Evolutionary conservation across 2,113 vertebrate genomes (phyloP).

Genomic region (Pollachius pollachius): DNA sequence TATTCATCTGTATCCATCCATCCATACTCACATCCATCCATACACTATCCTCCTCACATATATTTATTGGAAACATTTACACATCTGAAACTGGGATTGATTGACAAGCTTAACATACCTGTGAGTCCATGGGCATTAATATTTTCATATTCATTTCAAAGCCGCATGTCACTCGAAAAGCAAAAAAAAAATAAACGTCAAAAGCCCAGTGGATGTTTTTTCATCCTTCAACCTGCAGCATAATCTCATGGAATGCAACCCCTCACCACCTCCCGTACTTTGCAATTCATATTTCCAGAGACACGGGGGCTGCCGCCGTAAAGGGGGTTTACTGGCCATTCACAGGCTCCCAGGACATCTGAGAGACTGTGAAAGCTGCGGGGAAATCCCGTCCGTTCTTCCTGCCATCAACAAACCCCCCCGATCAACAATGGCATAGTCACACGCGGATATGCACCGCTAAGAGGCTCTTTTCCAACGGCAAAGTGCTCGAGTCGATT

Average conservation of each 20-base stretch:
- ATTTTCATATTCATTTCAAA: constrained; percentile 36
- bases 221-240: constrained; percentile 20
- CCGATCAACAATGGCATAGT: too few species aligned
- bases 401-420: too few species aligned
- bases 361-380: too few species aligned
- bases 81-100: too few species aligned
- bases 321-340: constrained; percentile 32
- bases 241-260: constrained; percentile 34
- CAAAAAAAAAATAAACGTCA: constrained; percentile 49
- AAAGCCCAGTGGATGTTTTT: constrained; percentile 23
- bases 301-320: constrained; percentile 7
- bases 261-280: constrained; percentile 25
- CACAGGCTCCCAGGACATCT: too few species aligned
- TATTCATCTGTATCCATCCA: not conserved
- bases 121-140: too few species aligned
- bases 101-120: too few species aligned
- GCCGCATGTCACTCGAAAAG: constrained; percentile 32
- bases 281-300: constrained; percentile 36
- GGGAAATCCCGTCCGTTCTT: constrained; percentile 17
- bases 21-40: constrained; percentile 7
- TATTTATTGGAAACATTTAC: too few species aligned
- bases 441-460: too few species aligned
- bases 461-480: constrained; percentile 6
- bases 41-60: not conserved
- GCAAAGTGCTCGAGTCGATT: constrained; percentile 34